Evolutionary conservation across 2,797 vertebrate species (phyloP), one percentile per base, ranked within the genome.

Genomic region (Crenuchus spilurus): DNA sequence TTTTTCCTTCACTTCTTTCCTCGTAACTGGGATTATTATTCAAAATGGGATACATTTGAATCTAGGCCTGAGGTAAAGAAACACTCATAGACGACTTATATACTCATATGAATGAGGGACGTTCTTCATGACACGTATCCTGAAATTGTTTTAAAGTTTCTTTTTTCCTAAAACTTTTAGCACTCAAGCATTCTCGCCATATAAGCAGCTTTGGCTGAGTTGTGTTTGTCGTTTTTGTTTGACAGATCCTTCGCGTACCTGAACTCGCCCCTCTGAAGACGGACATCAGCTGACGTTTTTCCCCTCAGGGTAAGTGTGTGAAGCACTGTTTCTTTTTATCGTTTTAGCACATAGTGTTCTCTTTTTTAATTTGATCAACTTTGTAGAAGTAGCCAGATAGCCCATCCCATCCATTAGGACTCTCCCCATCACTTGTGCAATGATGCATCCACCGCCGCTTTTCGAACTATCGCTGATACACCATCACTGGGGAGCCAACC

Each of bases 261-360:
- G 86, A 87, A 88, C 82, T 75, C 65, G 78, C 61, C 81, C 82
- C 62, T 74, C 75, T 83, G 72, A 84, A 82, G 88, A 88, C 85
- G 72, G 86, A 89, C 86, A 83, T 82, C 83, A 72, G 82, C 80
- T 63, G 80, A 83, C 83, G 82, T 88, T 86, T 80, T 85, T 85
- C 78, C 88, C 88, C 84, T 80, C 61, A 85, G 88, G 92, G 91
- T 92, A 64, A 88, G 90, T 87, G 66, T 77, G 70, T 52, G 41
- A 70, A 87, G 85, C 83, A 81, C 14, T 37, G 68, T 20, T 68
- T 70, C 73, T 80, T 75, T 60, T 60, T 58, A 55, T 68, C 64
- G 57, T 69, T 76, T 51, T 70, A 71, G 54, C 31, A 72, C 42
- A 72, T 72, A 49, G 66, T 18, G 11, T 14, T 42, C 11, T 16